Conservation (phyloP, 2,113 vertebrate genomes). For the Polyodon spathula region DNA sequence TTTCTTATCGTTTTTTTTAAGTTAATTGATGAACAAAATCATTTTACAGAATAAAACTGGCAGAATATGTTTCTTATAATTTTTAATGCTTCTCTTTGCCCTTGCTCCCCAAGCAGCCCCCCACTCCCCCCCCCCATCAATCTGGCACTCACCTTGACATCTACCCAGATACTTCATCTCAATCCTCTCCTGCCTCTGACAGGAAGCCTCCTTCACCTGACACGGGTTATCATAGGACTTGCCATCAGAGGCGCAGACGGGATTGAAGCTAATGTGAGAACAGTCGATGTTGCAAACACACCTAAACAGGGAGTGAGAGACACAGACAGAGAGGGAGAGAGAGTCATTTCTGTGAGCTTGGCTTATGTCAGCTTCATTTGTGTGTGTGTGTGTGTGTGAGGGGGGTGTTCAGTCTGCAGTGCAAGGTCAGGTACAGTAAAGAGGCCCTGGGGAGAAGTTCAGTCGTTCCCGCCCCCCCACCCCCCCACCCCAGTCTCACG, state of each 20-base stretch:
- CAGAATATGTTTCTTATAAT: too few relatives aligned
- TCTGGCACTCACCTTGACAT: constrained; percentile 83
- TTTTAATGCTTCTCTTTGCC: too few relatives aligned
- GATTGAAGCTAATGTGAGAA: constrained; percentile 97
- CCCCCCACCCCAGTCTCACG: too few relatives aligned
- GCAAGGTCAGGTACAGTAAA: not conserved
- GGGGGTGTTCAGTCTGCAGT: too few relatives aligned
- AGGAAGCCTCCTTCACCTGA: constrained; percentile 98
- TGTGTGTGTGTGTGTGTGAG: too few relatives aligned
- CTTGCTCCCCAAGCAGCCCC: too few relatives aligned
- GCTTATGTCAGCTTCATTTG: not conserved
- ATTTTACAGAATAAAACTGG: too few relatives aligned
- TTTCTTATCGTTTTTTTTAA: too few relatives aligned
- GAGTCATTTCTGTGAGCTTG: not conserved
- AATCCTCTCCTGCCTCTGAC: constrained; percentile 98
- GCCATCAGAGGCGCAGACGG: constrained; percentile 94
- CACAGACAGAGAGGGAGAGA: not conserved
- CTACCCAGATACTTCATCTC: constrained; percentile 97
- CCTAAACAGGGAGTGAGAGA: constrained; percentile 51
- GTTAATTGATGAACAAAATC: too few relatives aligned
- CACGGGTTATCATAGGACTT: constrained; percentile 98
- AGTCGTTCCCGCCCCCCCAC: too few relatives aligned
- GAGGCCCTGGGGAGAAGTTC: not conserved
- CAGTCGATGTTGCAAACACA: constrained; percentile 99
- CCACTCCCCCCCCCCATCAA: too few relatives aligned